A percentile compares a stretch with the other conserved stretches of the same genome.
phyloP scores from a whole-genome alignment of 1,140 invertebrate genomes.

The Formica exsecta region DNA sequence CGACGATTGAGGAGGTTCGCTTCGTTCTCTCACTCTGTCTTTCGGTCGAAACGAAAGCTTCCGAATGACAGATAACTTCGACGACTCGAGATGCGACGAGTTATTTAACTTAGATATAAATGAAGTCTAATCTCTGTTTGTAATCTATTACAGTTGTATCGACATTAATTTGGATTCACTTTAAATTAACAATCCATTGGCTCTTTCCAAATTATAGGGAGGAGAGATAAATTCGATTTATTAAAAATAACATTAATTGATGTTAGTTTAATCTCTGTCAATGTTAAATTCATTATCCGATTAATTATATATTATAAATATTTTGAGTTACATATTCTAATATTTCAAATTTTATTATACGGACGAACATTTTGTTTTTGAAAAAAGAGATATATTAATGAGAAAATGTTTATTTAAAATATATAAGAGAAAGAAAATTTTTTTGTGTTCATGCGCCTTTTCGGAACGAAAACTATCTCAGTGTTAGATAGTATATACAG shows the following conservation, averaged over 20 bases:
- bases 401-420: slow-evolving; percentile 1
- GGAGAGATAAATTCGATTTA: not conserved
- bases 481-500: slow-evolving; percentile 21
- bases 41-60: slow-evolving; percentile 30
- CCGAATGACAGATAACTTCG: slow-evolving; percentile 53
- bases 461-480: slow-evolving; percentile 69
- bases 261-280: not conserved
- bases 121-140: slow-evolving; percentile 18
- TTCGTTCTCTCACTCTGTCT: slow-evolving; percentile 49
- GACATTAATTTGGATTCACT: not conserved
- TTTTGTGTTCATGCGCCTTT: not conserved
- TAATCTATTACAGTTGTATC: not conserved
- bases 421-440: no score
- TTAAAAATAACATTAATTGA: not conserved
- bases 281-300: not conserved
- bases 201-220: not conserved
- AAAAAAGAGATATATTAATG: no score
- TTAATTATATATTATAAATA: not conserved
- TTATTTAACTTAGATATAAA: slow-evolving; percentile 21
- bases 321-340: not conserved
- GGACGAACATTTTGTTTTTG: no score
- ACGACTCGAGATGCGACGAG: slow-evolving; percentile 8
- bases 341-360: not conserved
- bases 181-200: not conserved
- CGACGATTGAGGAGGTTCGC: slow-evolving; percentile 77